Evolutionary conservation across 2,797 vertebrate species (phyloP).

Genomic region (Xenops minutus): DNA sequence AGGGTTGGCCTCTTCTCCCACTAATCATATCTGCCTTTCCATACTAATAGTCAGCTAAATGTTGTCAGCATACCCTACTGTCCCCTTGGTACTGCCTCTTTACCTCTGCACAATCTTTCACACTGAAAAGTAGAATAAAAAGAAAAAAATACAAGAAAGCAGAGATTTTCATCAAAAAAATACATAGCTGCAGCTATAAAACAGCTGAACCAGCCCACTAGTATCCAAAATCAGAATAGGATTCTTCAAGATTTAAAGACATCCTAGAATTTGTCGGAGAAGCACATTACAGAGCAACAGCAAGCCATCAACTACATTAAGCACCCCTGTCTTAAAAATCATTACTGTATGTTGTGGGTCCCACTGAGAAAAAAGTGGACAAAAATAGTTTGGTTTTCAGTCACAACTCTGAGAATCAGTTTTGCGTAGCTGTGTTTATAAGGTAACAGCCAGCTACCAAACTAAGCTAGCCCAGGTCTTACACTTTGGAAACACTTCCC

Average conservation of each 20-base stretch:
- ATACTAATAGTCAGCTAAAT: too few relatives aligned
- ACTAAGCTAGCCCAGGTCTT: not conserved
- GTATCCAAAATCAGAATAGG: not conserved
- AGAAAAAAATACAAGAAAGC: too few relatives aligned
- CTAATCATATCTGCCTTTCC: too few relatives aligned
- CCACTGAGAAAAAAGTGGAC: not conserved
- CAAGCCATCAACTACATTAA: not conserved
- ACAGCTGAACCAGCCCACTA: not conserved
- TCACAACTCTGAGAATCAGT: not conserved
- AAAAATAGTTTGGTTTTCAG: not conserved
- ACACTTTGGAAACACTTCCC: not conserved
- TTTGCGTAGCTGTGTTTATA: not conserved
- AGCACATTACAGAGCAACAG: not conserved
- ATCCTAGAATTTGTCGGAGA: not conserved
- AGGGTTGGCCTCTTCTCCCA: too few relatives aligned
- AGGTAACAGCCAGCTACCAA: not conserved
- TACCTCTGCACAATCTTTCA: too few relatives aligned
- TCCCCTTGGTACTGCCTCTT: too few relatives aligned
- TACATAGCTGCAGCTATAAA: not conserved
- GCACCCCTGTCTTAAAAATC: not conserved
- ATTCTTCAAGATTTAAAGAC: not conserved
- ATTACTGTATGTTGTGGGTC: accelerated
- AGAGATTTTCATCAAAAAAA: not conserved
- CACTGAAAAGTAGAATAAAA: too few relatives aligned
- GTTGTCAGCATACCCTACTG: too few relatives aligned